Base-by-base conservation (phyloP, 2,888 invertebrate genomes). In the Laspeyria flexula region DNA sequence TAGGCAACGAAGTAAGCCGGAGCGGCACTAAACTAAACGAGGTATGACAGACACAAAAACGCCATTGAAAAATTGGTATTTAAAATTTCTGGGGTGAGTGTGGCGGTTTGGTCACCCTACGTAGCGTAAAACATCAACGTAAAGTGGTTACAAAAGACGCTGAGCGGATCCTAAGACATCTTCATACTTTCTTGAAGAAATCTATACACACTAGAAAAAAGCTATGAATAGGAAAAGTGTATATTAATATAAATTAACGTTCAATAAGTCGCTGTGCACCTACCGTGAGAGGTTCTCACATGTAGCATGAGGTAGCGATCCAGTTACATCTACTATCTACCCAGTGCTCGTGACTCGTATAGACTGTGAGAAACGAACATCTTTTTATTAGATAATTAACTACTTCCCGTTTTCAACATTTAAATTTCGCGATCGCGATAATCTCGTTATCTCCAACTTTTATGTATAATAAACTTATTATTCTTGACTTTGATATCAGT, bases 211-310 rank as follows among this genome's bases (percentile, higher is more conserved):
- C 30, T 0, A 13, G 29, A 58, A 66, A 65, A 66, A 65, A 37
- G 1, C 12, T 18, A 41, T 55, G 43, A 63, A 56, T 66, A 59
- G 48, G 55, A 58, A 60, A 70, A 64, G 59, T 57, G 49, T 66
- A 66, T 51, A 64, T 64, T 69, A 63, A 67, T 70, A 66, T 72
- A 75, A 76, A 81, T 76, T 65, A 71, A 73, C 65, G 67, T 77
- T 77, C 71, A 78, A 78, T 78, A 61, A 71, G 76, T 75, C 71
- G 71, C 64, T 71, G 72, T 71, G 65, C 71, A 71, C 58, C 60
- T 71, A 81, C 78, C 86, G 88, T 88, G 86, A 84, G 87, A 81
- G 71, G 62, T 83, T 89, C 88, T 79, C 88, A 85, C 85, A 81
- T 77, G n/a, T n/a, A n/a, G n/a, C n/a, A 66, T 75, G 65, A 75